These are phyloP conservation scores for Hippopotamus amphibius DNA, from an alignment of 2,113 vertebrate genomes.

Conservation along the genomic window DNA sequence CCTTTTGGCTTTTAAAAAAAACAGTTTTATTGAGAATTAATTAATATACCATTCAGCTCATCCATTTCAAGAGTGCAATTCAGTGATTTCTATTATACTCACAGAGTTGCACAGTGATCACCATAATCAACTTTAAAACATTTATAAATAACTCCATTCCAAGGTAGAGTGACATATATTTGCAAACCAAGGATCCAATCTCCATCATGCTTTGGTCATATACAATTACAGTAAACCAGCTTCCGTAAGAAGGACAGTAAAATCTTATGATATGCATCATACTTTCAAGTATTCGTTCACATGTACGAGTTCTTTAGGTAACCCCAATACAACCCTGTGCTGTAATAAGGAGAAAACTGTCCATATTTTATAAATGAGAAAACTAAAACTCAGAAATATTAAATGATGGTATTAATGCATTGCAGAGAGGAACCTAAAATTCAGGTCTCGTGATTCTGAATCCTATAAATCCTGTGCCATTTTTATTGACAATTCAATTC, in stretches of 20 bases:
- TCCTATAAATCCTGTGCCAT: neutral
- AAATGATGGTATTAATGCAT: neutral
- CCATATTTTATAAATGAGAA: neutral
- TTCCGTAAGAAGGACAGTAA: neutral
- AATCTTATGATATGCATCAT: neutral
- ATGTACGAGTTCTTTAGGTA: neutral
- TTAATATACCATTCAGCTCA: neutral
- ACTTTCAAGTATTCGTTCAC: neutral
- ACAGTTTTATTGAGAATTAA: neutral
- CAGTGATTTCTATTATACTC: neutral
- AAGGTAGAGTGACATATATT: neutral
- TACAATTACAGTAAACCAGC: neutral
- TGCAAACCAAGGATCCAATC: neutral
- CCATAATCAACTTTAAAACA: neutral
- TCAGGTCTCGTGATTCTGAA: neutral
- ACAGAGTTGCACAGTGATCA: neutral
- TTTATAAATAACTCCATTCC: neutral
- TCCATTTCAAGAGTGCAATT: neutral
- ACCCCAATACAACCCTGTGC: neutral
- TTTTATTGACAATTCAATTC: neutral
- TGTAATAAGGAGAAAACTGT: neutral
- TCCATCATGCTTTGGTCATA: neutral
- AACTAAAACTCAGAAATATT: neutral
- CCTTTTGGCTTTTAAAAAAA: neutral
- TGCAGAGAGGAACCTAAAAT: neutral